Percentiles rank a stretch among this genome's conserved stretches.
Evolutionary conservation across 2,113 vertebrate genomes (phyloP).

Genomic region (Myxocyprinus asiaticus): DNA sequence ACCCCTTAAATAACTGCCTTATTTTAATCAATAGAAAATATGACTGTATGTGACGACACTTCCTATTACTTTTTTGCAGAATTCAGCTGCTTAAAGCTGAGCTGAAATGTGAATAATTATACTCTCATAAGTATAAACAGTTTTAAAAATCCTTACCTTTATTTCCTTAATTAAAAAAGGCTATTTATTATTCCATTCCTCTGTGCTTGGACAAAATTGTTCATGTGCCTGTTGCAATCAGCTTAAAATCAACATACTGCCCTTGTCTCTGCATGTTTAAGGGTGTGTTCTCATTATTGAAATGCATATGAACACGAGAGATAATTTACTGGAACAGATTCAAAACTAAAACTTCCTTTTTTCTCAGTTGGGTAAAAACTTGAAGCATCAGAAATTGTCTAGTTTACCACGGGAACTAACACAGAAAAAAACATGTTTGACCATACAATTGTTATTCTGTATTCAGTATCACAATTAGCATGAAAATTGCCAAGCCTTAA

Average conservation of each 20-base stretch:
- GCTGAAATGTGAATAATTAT: too few relatives aligned
- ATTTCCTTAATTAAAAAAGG: too few relatives aligned
- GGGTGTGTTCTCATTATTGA: neutral
- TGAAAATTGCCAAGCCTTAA: neutral
- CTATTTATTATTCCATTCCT: too few relatives aligned
- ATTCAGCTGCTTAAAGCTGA: too few relatives aligned
- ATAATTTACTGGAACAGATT: conserved; percentile 1
- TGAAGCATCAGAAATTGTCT: conserved; percentile 8
- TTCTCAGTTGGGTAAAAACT: conserved; percentile 10
- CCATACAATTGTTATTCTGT: neutral
- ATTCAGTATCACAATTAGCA: neutral
- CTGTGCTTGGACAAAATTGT: neutral
- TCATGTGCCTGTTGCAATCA: neutral
- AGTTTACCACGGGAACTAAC: neutral
- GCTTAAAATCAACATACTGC: too few relatives aligned
- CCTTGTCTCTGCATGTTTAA: neutral
- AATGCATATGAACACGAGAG: neutral
- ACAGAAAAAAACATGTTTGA: neutral
- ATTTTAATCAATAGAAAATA: too few relatives aligned
- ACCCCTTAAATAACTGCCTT: too few relatives aligned
- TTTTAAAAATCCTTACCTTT: too few relatives aligned
- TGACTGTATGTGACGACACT: too few relatives aligned
- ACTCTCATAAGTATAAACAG: too few relatives aligned
- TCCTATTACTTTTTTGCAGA: too few relatives aligned
- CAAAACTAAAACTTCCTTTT: conserved; percentile 29